Evolutionary conservation across 2,113 vertebrate genomes (phyloP), one percentile per base, ranked within the genome.

Genomic region (Ameiurus melas): DNA sequence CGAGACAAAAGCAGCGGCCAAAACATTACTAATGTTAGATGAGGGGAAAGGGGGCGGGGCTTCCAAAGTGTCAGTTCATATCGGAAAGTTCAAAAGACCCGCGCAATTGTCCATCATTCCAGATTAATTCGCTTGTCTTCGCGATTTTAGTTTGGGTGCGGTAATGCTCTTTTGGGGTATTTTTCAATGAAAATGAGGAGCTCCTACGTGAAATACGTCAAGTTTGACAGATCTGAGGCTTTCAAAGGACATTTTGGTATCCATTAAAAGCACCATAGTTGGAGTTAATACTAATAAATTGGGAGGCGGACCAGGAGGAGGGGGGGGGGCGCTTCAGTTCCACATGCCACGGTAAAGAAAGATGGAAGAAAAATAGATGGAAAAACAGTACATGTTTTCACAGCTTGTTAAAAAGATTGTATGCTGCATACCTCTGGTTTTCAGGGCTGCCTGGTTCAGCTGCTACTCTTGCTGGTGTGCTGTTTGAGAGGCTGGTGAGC

Each of bases 401-500:
- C 12, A 78, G 1, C 47, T 51, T 78, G 25, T 6, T 53, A 51
- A 78, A 78, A 53, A 30, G 78, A 33, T 33, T 20, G 19, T 57
- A 30, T 22, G 17, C n/a, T 82, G 27, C 90, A 71, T 57, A 92
- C 92, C 87, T 89, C 85, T 80, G 90, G 58, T 80, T 85, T 14
- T 36, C 51, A 68, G 89, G 70, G 43, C 66, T 77, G 73, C 66
- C 81, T 17, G 87, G 30, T 36, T 92, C 88, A 57, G 57, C 85
- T 16, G 55, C 55, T 43, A 55, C 7, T 2, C 25, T 33, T 19
- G 93, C 93, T 92, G 96, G 96, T 94, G 95, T 89, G 64, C 60
- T 86, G 83, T 25, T 95, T 94, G 93, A 92, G 14, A 91, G 93
- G 83, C 92, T 92, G 25, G 95, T 94, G 81, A 95, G 95, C 91